phyloP scores from a whole-genome alignment of 2,888 invertebrate species.

The Fragum fragum region DNA sequence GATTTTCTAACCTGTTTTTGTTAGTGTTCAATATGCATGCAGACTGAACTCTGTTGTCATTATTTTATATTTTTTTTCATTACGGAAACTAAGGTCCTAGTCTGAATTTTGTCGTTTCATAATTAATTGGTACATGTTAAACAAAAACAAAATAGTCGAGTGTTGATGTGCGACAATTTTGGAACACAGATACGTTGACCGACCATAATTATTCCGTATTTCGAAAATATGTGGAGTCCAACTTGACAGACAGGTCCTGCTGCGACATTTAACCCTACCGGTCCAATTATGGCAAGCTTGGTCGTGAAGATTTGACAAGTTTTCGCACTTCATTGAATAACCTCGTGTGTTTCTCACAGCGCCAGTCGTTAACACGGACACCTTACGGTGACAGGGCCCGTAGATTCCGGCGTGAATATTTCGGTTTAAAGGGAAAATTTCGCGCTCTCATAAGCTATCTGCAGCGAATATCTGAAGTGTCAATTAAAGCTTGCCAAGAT shows the following conservation, averaged over 20 bases:
- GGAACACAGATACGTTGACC: neutral
- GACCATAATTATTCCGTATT: neutral
- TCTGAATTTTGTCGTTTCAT: no score
- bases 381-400: conserved; percentile 3
- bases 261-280: conserved; percentile 42
- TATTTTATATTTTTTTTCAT: no score
- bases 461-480: conserved; percentile 33
- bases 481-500: conserved; percentile 37
- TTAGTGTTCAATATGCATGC: no score
- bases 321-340: conserved; percentile 26
- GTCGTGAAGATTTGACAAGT: conserved; percentile 25
- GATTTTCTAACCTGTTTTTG: no score
- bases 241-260: conserved; percentile 43
- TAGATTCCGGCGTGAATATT: conserved; percentile 19
- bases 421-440: conserved; percentile 14
- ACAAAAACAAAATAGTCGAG: no score
- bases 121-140: no score
- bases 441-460: conserved; percentile 24
- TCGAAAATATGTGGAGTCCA: neutral
- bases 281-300: conserved; percentile 36
- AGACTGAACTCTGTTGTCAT: no score
- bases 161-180: no score
- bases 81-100: no score
- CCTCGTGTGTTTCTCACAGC: conserved; percentile 20
- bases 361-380: conserved; percentile 23